Base-by-base conservation (phyloP, 2,888 invertebrate species). In the Idaea straminata region DNA sequence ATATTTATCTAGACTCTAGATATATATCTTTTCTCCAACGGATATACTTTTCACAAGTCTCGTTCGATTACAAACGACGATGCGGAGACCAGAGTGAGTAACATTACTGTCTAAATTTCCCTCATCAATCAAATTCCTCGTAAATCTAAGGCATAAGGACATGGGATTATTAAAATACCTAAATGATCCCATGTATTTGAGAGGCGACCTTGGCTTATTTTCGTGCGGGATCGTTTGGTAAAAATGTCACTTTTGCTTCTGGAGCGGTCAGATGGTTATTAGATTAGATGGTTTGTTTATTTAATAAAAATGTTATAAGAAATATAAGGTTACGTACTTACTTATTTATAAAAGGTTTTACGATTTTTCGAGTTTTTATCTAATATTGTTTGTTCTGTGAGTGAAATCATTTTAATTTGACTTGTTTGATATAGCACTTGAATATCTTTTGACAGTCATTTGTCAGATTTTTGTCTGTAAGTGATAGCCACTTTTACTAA, bases 91-190 rank as follows among this genome's bases (percentile, higher is more conserved):
- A 47, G 47, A 47, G 47, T 4, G 47, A 6, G 7, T 47, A 47
- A 47, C 47, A 47, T 47, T 47, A 47, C 47, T 10, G 47, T 47
- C 47, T 47, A 47, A 47, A 47, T 47, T 47, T 47, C 47, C 47
- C 47, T 47, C 47, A 47, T 47, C 47, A 47, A 47, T 47, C 47
- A 47, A 47, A 47, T 47, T 47, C 47, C 47, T 47, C 47, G 13
- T 47, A 47, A 47, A 47, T 47, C 47, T 47, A 47, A 47, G 47
- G 47, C 47, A 47, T 47, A 47, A 47, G 47, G 47, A 47, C 47
- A 47, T 47, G 47, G 13, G 47, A 47, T 47, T 47, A 47, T 47
- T 47, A 47, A 47, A 47, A 47, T 47, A 47, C 47, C 47, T 47
- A 47, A 47, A 47, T 47, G 47, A 47, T 47, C 47, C 47, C 7